Base-by-base conservation (phyloP, 2,888 invertebrate species). In the Cantharis flavilabris region DNA sequence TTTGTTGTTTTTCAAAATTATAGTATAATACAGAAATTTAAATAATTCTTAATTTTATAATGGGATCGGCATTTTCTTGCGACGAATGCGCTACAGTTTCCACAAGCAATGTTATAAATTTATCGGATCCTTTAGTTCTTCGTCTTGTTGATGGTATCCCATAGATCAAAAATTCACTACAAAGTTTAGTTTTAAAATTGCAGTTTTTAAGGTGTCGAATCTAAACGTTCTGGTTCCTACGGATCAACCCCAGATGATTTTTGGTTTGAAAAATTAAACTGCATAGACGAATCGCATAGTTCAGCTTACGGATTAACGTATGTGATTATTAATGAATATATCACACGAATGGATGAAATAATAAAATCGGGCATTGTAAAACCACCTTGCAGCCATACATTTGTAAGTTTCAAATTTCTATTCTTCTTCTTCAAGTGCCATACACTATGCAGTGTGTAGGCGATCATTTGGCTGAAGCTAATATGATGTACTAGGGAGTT, bases 281-380 rank as follows among this genome's bases (percentile, higher is more conserved):
- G 89, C 70, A 82, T 91, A 83, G 91, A 91, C 79, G 90, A 91
- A 16, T 87, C 82, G 20, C 91, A 91, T 82, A 89, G 90, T 0
- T 88, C 89, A 79, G 86, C 86, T 80, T 88, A 86, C 73, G 90
- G 90, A 87, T 89, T 87, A n/a, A 84, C 83, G 1, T 9, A 81
- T 4, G 49, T 13, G 33, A 70, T 26, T 2, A 13, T 77, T 4
- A 69, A 74, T 7, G 4, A 11, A 11, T 62, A 14, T 11, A 72
- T 77, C 9, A 9, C 49, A 49, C 49, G n/a, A 49, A 1, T 49
- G n/a, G 49, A 49, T 49, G 49, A 2, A 7, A 49, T 2, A 49
- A 49, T 49, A 49, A 49, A 7, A 49, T 13, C 0, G 13, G 49
- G 49, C n/a, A n/a, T 49, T 49, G 13, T n/a, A n/a, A 49, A 49